These are phyloP conservation scores for Egretta garzetta DNA, from an alignment of 2,113 vertebrate genomes.

Conservation along the genomic window DNA sequence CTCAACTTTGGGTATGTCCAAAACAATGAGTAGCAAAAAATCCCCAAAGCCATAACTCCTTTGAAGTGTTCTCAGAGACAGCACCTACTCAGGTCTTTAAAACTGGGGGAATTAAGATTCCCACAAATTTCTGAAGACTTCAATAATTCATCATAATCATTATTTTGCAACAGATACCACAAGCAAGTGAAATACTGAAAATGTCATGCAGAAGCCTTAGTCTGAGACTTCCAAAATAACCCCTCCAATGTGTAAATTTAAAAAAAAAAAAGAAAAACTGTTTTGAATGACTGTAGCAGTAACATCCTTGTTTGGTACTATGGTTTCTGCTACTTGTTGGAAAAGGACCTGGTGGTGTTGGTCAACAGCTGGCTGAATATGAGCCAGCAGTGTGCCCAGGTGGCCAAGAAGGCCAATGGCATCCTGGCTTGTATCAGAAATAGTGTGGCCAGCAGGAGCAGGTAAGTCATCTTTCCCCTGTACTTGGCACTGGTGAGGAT, in stretches of 20 bases:
- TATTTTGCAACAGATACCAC: not conserved
- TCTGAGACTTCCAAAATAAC: not conserved
- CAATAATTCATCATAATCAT: not conserved
- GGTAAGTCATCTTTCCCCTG: rapidly evolving
- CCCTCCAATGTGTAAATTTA: not conserved
- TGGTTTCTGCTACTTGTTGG: rapidly evolving
- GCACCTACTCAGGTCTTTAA: not conserved
- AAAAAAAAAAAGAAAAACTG: not conserved
- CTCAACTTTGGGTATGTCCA: not conserved
- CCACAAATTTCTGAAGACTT: not conserved
- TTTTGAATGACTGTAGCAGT: not conserved
- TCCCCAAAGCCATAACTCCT: not conserved
- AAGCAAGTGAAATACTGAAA: not conserved
- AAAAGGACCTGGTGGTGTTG: not conserved
- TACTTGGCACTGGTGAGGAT: rapidly evolving
- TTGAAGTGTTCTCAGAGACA: not conserved
- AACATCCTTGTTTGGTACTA: not conserved
- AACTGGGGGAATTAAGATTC: not conserved
- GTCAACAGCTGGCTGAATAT: rapidly evolving
- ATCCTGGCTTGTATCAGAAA: not conserved
- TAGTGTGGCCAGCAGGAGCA: rapidly evolving
- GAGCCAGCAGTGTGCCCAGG: not conserved
- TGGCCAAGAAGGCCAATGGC: not conserved
- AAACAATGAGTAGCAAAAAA: not conserved
- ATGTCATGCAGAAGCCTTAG: not conserved